Percentiles rank a stretch among this genome's conserved stretches.
Evolutionary conservation across 2,113 vertebrate genomes (phyloP).

Genomic region (Nannospalax galili): DNA sequence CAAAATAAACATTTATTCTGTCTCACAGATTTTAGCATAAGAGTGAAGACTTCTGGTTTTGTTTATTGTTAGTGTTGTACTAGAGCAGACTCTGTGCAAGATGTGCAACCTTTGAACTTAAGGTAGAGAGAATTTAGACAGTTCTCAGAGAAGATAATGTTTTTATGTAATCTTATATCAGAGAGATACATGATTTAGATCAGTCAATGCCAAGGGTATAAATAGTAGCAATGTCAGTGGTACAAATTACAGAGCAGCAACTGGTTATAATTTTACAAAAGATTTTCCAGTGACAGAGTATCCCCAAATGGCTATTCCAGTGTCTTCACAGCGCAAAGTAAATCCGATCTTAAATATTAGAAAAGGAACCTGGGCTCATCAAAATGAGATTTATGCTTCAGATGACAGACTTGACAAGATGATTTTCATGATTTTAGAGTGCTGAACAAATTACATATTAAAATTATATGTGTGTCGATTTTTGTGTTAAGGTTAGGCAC

Average conservation of each 20-base stretch:
- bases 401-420: neutral
- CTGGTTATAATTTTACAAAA: neutral
- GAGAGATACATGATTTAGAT: neutral
- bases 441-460: neutral
- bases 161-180: neutral
- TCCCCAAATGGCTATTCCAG: neutral
- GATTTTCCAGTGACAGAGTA: neutral
- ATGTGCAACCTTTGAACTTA: neutral
- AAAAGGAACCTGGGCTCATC: neutral
- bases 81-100: neutral
- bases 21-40: neutral
- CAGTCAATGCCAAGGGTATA: neutral
- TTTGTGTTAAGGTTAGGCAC: rapidly evolving
- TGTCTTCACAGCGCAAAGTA: neutral
- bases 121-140: neutral
- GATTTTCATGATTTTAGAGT: neutral
- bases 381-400: neutral
- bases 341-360: neutral
- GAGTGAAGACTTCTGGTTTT: neutral
- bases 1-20: neutral
- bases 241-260: neutral
- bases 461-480: neutral
- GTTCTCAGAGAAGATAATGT: neutral
- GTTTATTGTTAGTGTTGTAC: neutral
- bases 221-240: neutral